Evolutionary conservation across 2,797 vertebrate species (phyloP).

Genomic region (Pipistrellus pygmaeus): DNA sequence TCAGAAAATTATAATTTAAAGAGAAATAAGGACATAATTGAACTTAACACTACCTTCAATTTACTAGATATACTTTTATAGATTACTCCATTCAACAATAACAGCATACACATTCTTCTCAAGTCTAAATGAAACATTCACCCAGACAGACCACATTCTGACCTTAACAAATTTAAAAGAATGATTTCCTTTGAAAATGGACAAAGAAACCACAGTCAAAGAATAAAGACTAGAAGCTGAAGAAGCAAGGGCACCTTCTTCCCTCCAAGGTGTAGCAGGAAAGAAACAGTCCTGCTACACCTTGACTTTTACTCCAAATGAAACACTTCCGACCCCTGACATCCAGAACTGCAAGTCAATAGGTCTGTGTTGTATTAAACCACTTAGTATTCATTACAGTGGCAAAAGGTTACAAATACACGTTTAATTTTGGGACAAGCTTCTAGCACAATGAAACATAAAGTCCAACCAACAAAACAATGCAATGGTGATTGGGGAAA

Average conservation of each 20-base stretch:
- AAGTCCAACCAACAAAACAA: background rate
- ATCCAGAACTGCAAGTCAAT: background rate
- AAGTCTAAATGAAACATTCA: background rate
- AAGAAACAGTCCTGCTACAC: background rate
- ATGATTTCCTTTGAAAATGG: background rate
- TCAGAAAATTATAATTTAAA: background rate
- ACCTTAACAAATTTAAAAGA: background rate
- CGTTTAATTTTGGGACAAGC: background rate
- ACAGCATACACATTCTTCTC: background rate
- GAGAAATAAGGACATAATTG: background rate
- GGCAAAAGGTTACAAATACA: background rate
- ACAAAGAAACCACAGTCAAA: background rate
- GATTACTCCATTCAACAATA: background rate
- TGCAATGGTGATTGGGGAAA: background rate
- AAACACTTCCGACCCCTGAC: slow-evolving; percentile 27
- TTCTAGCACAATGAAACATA: background rate
- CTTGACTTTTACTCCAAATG: background rate
- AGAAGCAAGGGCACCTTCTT: background rate
- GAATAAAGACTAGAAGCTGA: background rate
- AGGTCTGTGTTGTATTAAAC: background rate
- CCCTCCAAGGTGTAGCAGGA: background rate
- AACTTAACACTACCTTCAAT: background rate
- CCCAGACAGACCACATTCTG: background rate
- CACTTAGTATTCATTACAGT: background rate
- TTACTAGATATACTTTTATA: background rate